Conservation (phyloP, 2,797 vertebrate genomes). For the Squalus acanthias region DNA sequence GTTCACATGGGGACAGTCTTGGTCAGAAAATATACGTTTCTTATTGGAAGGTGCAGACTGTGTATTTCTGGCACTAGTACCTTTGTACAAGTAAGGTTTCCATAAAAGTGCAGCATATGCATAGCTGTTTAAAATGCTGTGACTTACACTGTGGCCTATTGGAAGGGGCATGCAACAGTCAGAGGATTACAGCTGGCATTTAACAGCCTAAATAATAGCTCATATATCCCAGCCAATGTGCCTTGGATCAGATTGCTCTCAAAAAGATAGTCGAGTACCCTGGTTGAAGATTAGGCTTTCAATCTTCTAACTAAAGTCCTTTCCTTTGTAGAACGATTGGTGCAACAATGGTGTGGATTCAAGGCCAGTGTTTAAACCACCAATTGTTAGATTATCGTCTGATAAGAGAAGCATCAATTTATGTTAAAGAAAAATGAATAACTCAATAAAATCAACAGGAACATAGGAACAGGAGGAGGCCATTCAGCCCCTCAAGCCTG, state of each 20-base stretch:
- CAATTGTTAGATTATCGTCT: neutral
- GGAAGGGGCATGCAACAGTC: neutral
- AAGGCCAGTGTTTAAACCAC: neutral
- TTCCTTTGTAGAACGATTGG: neutral
- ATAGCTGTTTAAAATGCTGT: neutral
- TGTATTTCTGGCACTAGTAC: neutral
- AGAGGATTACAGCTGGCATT: neutral
- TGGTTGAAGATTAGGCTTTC: neutral
- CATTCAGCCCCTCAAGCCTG: neutral
- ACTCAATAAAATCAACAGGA: neutral
- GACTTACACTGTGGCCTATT: neutral
- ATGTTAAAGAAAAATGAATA: neutral
- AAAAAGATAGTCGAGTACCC: neutral
- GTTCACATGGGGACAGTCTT: neutral
- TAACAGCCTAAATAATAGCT: neutral
- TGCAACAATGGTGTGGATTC: neutral
- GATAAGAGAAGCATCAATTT: neutral
- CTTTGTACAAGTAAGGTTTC: neutral
- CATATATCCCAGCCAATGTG: neutral
- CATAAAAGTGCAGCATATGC: neutral
- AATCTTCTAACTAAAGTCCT: neutral
- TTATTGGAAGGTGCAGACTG: neutral
- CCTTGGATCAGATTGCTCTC: neutral
- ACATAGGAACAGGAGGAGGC: neutral
- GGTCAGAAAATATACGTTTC: neutral